Conservation (phyloP, 1,140 invertebrate species). For the Scylla paramamosain region DNA sequence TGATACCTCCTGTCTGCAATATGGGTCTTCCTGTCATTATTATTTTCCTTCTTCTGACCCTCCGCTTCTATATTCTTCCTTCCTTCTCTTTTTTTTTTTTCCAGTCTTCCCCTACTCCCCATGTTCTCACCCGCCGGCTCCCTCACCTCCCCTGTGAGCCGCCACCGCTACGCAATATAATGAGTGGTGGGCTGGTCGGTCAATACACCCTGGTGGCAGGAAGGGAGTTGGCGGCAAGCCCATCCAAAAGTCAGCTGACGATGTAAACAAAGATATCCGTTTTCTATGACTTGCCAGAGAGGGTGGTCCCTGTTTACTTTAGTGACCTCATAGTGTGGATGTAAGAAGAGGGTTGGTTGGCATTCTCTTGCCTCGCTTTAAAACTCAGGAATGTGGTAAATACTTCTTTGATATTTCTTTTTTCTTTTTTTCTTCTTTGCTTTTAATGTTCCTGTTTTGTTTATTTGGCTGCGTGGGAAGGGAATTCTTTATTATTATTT, state of each 20-base stretch:
- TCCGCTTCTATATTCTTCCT: not conserved
- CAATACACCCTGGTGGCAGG: not conserved
- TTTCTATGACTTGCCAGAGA: not conserved
- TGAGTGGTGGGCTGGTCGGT: not conserved
- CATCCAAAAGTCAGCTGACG: conserved; percentile 20
- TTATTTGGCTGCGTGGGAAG: too few relatives aligned
- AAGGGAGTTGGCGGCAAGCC: not conserved
- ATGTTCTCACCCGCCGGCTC: not conserved
- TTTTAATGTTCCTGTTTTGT: too few relatives aligned
- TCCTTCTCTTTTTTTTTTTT: not conserved
- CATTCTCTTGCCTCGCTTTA: too few relatives aligned
- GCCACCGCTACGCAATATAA: not conserved
- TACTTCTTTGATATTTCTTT: too few relatives aligned
- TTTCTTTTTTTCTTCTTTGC: too few relatives aligned
- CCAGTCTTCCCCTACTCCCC: not conserved
- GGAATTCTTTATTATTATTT: too few relatives aligned
- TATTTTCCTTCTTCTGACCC: not conserved
- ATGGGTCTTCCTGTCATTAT: not conserved
- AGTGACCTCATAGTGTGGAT: not conserved
- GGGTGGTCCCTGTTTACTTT: not conserved
- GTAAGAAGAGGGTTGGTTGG: too few relatives aligned
- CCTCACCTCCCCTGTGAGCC: not conserved
- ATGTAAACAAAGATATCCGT: conserved; percentile 22
- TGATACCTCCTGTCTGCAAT: not conserved
- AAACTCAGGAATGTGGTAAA: not conserved